Conservation (phyloP, 2,797 vertebrate genomes). For the Synanceia verrucosa region DNA sequence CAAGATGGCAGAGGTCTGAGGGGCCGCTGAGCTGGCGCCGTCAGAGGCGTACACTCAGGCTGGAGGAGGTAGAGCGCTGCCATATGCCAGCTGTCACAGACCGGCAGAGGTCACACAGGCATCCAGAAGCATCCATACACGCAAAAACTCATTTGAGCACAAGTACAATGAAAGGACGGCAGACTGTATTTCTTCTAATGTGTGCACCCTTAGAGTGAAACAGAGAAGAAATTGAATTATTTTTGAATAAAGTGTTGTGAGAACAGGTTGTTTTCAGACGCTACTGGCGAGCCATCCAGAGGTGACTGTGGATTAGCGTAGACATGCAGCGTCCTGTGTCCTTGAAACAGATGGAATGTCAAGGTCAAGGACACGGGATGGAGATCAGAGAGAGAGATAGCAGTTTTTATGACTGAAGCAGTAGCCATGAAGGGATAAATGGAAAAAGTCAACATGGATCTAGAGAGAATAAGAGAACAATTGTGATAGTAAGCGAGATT, state of each 20-base stretch:
- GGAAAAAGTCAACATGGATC: constrained; percentile 36
- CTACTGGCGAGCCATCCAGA: constrained; percentile 9
- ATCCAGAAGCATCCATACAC: constrained; percentile 18
- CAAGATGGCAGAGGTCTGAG: constrained; percentile 64
- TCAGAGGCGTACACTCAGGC: constrained; percentile 48
- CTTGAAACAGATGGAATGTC: constrained; percentile 40
- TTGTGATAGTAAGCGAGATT: constrained; percentile 23
- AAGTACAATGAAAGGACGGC: not conserved
- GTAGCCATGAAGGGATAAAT: constrained; percentile 24
- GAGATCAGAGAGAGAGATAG: constrained; percentile 28
- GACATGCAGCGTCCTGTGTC: constrained; percentile 13
- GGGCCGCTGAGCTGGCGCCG: constrained; percentile 57
- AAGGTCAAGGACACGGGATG: constrained; percentile 4
- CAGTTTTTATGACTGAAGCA: constrained; percentile 20
- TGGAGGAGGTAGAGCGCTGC: constrained; percentile 53
- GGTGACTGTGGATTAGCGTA: constrained; percentile 52
- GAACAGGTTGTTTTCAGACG: constrained; percentile 24
- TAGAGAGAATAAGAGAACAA: constrained; percentile 30
- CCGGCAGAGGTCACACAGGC: constrained; percentile 57
- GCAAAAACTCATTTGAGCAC: constrained; percentile 1
- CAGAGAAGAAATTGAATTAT: not conserved
- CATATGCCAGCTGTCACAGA: constrained; percentile 71
- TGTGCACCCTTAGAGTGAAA: not conserved
- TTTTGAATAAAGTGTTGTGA: not conserved
- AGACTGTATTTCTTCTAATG: not conserved